phyloP scores from a whole-genome alignment of 2,888 invertebrate genomes.

The Drosophila nr. fundita region DNA sequence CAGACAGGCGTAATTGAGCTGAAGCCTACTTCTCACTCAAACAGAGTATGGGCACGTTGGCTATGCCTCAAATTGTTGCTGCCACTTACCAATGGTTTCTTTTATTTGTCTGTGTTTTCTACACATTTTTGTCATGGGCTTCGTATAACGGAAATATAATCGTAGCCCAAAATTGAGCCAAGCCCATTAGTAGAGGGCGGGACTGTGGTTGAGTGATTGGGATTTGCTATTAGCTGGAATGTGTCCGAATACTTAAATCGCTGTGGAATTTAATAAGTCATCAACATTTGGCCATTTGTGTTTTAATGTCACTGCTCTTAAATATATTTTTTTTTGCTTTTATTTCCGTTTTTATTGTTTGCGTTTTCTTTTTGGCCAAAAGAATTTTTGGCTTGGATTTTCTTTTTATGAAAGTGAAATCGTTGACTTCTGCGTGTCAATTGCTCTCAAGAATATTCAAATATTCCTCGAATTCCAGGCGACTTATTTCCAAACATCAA shows the following conservation, averaged over 20 bases:
- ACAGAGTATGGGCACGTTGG: slow-evolving; percentile 20
- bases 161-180: slow-evolving; percentile 37
- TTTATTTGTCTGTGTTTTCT: slow-evolving; percentile 15
- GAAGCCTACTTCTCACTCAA: too few species aligned
- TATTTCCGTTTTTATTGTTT: slow-evolving; percentile 50
- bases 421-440: slow-evolving; percentile 56
- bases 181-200: slow-evolving; percentile 11
- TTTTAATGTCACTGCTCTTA: slow-evolving; percentile 68
- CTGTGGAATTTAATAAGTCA: slow-evolving; percentile 58
- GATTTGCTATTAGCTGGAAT: slow-evolving; percentile 30
- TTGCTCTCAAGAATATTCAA: slow-evolving; percentile 51
- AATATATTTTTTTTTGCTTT: slow-evolving; percentile 43
- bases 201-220: slow-evolving; percentile 1
- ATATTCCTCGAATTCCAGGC: slow-evolving; percentile 41
- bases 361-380: slow-evolving; percentile 20
- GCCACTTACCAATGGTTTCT: slow-evolving; percentile 22
- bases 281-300: slow-evolving; percentile 64
- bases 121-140: slow-evolving; percentile 46
- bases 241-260: slow-evolving; percentile 50
- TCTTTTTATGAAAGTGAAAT: slow-evolving; percentile 55
- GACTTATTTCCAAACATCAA: slow-evolving; percentile 57
- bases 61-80: slow-evolving; percentile 4
- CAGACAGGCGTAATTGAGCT: neutral
- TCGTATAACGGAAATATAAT: slow-evolving; percentile 63
- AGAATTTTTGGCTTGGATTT: neutral